phyloP scores from a whole-genome alignment of 2,888 invertebrate species.

The Argyresthia albistria region DNA sequence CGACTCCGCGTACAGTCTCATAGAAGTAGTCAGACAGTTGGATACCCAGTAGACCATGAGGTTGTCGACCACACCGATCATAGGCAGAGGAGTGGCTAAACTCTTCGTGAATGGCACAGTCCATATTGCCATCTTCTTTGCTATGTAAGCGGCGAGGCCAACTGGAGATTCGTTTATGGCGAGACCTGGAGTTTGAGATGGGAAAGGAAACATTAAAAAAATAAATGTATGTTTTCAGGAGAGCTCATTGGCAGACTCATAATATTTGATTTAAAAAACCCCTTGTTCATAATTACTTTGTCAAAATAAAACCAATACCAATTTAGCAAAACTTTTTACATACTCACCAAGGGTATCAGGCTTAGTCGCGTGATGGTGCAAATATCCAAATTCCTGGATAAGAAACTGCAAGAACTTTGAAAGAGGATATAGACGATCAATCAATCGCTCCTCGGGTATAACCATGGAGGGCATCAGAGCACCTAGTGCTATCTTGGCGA shows the following conservation, averaged over 20 bases:
- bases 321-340: no score
- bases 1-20: constrained; percentile 81
- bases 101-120: constrained; percentile 77
- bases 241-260: no score
- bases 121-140: constrained; percentile 89
- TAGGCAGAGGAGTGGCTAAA: constrained; percentile 72
- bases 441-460: constrained; percentile 56
- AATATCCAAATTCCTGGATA: constrained; percentile 44
- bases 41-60: constrained; percentile 88
- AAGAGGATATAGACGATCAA: constrained; percentile 64
- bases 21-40: constrained; percentile 80
- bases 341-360: constrained; percentile 85
- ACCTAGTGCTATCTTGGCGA: constrained; percentile 34
- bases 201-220: no score
- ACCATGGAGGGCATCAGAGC: constrained; percentile 62
- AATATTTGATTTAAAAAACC: no score
- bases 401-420: constrained; percentile 22
- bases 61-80: constrained; percentile 83
- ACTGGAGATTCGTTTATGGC: constrained; percentile 82
- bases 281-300: no score
- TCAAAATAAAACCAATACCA: no score
- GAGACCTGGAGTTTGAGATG: constrained; percentile 62
- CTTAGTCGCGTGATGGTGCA: constrained; percentile 89
- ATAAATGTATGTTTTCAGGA: no score
- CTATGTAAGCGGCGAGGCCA: constrained; percentile 85